Conservation (phyloP, 1,140 invertebrate species). For the Hylaeus anthracinus region DNA sequence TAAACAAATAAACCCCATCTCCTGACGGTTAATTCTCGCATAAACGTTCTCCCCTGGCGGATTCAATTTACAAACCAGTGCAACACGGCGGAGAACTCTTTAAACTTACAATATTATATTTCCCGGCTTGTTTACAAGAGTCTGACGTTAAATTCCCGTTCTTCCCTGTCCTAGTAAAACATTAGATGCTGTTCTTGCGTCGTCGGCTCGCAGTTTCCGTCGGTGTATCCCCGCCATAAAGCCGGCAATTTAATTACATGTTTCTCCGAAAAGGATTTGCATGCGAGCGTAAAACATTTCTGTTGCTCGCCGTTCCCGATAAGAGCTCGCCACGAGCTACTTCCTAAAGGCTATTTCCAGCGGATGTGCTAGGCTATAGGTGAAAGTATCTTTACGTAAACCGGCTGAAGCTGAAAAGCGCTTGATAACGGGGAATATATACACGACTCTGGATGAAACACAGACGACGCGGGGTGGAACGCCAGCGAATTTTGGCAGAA, state of each 20-base stretch:
- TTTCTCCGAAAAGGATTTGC: slow-evolving; percentile 9
- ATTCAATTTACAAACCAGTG: no score
- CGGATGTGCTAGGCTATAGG: background rate
- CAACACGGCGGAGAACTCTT: no score
- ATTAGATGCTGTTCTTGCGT: background rate
- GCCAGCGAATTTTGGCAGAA: background rate
- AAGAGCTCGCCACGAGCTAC: background rate
- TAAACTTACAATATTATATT: no score
- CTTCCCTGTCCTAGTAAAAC: no score
- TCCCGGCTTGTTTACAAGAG: no score
- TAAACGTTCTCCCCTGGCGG: no score
- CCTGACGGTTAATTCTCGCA: no score
- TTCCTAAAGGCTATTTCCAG: slow-evolving; percentile 11
- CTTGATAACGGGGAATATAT: background rate
- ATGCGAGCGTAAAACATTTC: background rate
- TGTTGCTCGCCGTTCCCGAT: background rate
- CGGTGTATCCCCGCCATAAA: background rate
- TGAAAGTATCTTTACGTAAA: background rate
- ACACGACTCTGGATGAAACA: background rate
- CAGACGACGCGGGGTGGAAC: background rate
- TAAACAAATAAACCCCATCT: no score
- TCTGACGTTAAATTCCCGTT: no score
- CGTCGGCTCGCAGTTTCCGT: background rate
- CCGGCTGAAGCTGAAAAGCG: slow-evolving; percentile 9
- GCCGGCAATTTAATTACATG: slow-evolving; percentile 19